phyloP scores from a whole-genome alignment of 2,888 invertebrate genomes.

The Pachycephus smyrnensis region DNA sequence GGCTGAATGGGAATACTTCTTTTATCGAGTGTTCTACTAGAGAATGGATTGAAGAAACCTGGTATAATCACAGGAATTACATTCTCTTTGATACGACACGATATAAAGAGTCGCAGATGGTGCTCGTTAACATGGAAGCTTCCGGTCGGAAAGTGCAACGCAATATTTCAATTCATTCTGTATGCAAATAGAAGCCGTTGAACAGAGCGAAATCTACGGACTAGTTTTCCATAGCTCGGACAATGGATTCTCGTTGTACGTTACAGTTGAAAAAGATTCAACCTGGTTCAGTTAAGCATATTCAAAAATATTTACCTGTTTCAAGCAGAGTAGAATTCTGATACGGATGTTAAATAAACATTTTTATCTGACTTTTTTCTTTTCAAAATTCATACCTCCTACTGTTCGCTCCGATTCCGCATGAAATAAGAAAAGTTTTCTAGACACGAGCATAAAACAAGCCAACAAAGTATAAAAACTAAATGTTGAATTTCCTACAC shows the following conservation, averaged over 20 bases:
- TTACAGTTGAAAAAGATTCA: not conserved
- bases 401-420: not conserved
- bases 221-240: not conserved
- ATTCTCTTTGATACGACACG: not conserved
- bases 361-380: not conserved
- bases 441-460: not conserved
- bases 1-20: not conserved
- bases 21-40: not conserved
- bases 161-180: constrained; percentile 49
- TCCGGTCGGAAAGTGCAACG: constrained; percentile 19
- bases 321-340: not conserved
- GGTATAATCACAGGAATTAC: not conserved
- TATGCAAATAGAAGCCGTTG: constrained; percentile 48
- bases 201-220: not conserved
- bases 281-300: not conserved
- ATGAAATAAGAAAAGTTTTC: not conserved
- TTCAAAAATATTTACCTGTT: not conserved
- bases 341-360: too few species aligned
- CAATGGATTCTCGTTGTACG: not conserved
- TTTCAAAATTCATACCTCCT: not conserved
- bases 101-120: not conserved
- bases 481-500: not conserved
- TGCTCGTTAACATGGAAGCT: constrained; percentile 3
- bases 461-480: not conserved
- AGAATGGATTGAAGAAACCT: not conserved